Conservation (phyloP, 2,113 vertebrate species). For the Callipepla squamata region DNA sequence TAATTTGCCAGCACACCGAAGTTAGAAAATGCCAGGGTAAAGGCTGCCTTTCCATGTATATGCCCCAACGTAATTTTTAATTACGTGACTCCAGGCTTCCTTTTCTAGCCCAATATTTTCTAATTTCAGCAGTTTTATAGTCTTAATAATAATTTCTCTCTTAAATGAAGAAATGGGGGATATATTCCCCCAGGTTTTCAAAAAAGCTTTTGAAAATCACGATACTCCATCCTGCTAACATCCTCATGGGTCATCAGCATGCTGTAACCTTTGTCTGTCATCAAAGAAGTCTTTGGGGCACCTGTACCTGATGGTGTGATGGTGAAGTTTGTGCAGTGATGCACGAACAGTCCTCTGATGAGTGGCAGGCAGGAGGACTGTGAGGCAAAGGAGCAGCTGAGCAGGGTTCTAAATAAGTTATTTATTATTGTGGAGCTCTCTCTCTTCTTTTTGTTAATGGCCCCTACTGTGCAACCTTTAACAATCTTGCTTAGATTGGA, state of each 20-base stretch:
- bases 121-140: neutral
- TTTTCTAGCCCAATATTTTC: neutral
- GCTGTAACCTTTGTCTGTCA: neutral
- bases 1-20: slow-evolving; percentile 33
- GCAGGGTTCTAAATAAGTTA: neutral
- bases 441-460: neutral
- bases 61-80: slow-evolving; percentile 31
- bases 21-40: slow-evolving; percentile 66
- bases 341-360: neutral
- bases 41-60: slow-evolving; percentile 45
- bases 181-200: neutral
- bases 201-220: neutral
- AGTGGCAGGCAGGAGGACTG: neutral
- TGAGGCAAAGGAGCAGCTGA: neutral
- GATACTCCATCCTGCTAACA: neutral
- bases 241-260: neutral
- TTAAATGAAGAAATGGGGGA: neutral
- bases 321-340: neutral
- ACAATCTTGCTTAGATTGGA: neutral
- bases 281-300: neutral
- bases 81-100: neutral
- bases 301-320: neutral
- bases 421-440: neutral
- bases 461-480: neutral
- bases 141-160: neutral